Evolutionary conservation across 2,888 invertebrate species (phyloP).

Genomic region (Polyommatus iphigenia): DNA sequence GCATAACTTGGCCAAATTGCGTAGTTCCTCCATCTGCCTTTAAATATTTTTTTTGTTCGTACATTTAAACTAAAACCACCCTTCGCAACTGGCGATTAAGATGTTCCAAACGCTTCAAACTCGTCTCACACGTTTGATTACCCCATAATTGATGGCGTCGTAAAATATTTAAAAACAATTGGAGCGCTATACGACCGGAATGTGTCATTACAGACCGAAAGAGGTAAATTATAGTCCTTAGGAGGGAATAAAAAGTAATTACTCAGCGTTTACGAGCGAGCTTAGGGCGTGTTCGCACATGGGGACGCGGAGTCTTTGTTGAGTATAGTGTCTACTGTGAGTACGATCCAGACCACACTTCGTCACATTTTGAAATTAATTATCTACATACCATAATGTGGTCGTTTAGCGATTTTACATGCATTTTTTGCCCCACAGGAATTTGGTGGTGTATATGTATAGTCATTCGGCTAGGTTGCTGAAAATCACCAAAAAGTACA

Average conservation of each 20-base stretch:
- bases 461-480: too few relatives aligned
- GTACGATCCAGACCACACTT: too few relatives aligned
- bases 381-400: too few relatives aligned
- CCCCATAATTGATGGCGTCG: background rate
- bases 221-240: conserved; percentile 56
- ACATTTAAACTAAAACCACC: background rate
- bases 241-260: conserved; percentile 74
- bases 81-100: background rate
- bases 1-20: too few relatives aligned
- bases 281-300: background rate
- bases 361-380: too few relatives aligned
- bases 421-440: too few relatives aligned
- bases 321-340: background rate
- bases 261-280: conserved; percentile 71
- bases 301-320: background rate
- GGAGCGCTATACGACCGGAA: background rate
- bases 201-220: conserved; percentile 43
- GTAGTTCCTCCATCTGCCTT: too few relatives aligned
- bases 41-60: too few relatives aligned
- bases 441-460: too few relatives aligned
- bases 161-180: conserved; percentile 30
- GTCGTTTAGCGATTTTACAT: too few relatives aligned
- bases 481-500: too few relatives aligned
- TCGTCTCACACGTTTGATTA: background rate
- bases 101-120: conserved; percentile 31